Evolutionary conservation across 2,888 invertebrate species (phyloP).

Genomic region (Agonopterix subpropinquella): DNA sequence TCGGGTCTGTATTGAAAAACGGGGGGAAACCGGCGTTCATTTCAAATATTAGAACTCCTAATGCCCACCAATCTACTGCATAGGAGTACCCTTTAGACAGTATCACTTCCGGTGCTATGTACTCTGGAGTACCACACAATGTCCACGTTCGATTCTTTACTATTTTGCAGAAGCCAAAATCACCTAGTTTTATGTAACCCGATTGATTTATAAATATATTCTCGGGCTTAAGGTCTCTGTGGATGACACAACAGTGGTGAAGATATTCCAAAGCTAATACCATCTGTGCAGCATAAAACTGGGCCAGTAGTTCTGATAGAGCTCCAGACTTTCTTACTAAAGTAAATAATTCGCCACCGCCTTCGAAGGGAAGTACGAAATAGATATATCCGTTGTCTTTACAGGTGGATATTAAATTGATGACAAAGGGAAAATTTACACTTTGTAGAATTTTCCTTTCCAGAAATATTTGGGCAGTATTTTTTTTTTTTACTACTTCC

Average conservation of each 20-base stretch:
- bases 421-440: slow-evolving; percentile 88
- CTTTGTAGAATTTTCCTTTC: slow-evolving; percentile 92
- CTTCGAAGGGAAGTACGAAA: slow-evolving; percentile 86
- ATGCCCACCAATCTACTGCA: slow-evolving; percentile 97
- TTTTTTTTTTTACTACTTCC: slow-evolving; percentile 87
- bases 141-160: slow-evolving; percentile 88
- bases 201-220: slow-evolving; percentile 84
- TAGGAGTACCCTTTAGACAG: slow-evolving; percentile 92
- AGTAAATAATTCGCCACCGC: slow-evolving; percentile 89
- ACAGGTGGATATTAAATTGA: slow-evolving; percentile 84
- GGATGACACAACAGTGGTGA: slow-evolving; percentile 88
- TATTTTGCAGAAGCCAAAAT: slow-evolving; percentile 94
- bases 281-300: slow-evolving; percentile 93
- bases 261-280: slow-evolving; percentile 92
- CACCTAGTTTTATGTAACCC: slow-evolving; percentile 89
- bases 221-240: slow-evolving; percentile 94
- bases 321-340: slow-evolving; percentile 75
- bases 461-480: slow-evolving; percentile 85
- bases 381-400: slow-evolving; percentile 90
- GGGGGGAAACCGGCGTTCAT: slow-evolving; percentile 94
- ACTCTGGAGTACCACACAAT: slow-evolving; percentile 96
- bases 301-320: slow-evolving; percentile 83
- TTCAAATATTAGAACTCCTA: slow-evolving; percentile 90
- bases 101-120: slow-evolving; percentile 94
- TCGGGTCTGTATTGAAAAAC: slow-evolving; percentile 90